phyloP scores from a whole-genome alignment of 2,888 invertebrate genomes.

The Drosophila buzzatii region DNA sequence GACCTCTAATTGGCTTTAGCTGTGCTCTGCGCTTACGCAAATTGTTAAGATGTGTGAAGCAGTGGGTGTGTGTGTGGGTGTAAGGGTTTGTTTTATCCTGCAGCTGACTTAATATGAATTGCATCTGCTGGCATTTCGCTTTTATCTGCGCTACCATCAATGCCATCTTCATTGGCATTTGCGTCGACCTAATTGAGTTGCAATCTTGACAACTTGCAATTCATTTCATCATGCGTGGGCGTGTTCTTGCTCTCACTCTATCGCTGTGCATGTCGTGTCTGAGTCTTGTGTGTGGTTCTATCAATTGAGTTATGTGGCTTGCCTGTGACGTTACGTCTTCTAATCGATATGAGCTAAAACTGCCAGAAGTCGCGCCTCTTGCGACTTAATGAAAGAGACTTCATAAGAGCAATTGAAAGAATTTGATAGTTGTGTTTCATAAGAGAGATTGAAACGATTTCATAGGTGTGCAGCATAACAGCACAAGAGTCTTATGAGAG shows the following conservation, averaged over 20 bases:
- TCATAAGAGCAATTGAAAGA: neutral
- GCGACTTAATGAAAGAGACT: conserved; percentile 5
- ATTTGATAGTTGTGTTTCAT: neutral
- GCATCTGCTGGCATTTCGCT: conserved; percentile 44
- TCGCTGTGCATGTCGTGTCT: neutral
- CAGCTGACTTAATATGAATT: conserved; percentile 7
- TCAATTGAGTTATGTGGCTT: conserved; percentile 47
- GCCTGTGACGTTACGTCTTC: conserved; percentile 12
- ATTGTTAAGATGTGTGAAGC: conserved; percentile 22
- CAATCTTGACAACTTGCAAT: conserved; percentile 43
- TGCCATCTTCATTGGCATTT: conserved; percentile 63
- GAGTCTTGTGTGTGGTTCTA: conserved; percentile 3
- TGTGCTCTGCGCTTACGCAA: conserved; percentile 56
- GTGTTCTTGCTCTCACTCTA: neutral
- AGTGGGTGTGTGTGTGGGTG: conserved; percentile 16
- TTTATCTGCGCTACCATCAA: conserved; percentile 37
- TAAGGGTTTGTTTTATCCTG: conserved; percentile 7
- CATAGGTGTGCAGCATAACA: neutral
- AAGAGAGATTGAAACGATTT: neutral
- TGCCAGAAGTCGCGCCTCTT: conserved; percentile 21
- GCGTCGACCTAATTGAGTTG: conserved; percentile 60
- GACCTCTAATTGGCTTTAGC: conserved; percentile 62
- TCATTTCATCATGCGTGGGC: conserved; percentile 14
- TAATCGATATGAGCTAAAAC: conserved; percentile 4
- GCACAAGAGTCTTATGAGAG: conserved; percentile 9